These are phyloP conservation scores for Protobothrops flavoviridis DNA, from an alignment of 2,113 vertebrate species.

Conservation along the genomic window DNA sequence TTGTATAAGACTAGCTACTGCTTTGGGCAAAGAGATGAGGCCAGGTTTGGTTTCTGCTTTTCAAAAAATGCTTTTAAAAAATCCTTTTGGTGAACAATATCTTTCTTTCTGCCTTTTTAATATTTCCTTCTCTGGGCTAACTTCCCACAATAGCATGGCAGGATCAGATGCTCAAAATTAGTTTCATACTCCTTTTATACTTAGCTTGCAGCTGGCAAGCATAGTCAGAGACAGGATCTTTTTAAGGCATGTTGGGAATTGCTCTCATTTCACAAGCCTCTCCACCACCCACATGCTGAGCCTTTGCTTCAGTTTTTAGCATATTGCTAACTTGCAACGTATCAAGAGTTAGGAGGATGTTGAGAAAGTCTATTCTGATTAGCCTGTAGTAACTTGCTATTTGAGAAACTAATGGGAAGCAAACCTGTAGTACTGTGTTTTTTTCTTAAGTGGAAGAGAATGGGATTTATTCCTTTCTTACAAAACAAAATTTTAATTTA, in stretches of 20 bases:
- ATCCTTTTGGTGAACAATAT: too few relatives aligned
- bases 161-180: not conserved
- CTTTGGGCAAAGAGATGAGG: too few relatives aligned
- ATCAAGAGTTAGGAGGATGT: not conserved
- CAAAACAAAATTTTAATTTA: not conserved
- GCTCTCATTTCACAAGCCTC: not conserved
- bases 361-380: not conserved
- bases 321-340: not conserved
- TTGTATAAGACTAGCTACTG: too few relatives aligned
- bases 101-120: too few relatives aligned
- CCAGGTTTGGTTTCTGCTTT: too few relatives aligned
- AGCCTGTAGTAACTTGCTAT: not conserved
- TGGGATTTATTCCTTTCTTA: not conserved
- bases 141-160: too few relatives aligned
- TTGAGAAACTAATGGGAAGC: not conserved
- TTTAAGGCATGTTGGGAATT: not conserved
- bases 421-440: not conserved
- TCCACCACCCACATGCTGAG: not conserved
- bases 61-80: too few relatives aligned
- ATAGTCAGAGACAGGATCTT: not conserved
- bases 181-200: not conserved
- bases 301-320: not conserved
- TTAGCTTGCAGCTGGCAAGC: not conserved
- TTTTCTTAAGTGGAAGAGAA: not conserved
- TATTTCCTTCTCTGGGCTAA: too few relatives aligned